A percentile compares a stretch with the other conserved stretches of the same genome.
Conservation (phyloP, 1,140 invertebrate genomes). For the Venturia canescens region DNA sequence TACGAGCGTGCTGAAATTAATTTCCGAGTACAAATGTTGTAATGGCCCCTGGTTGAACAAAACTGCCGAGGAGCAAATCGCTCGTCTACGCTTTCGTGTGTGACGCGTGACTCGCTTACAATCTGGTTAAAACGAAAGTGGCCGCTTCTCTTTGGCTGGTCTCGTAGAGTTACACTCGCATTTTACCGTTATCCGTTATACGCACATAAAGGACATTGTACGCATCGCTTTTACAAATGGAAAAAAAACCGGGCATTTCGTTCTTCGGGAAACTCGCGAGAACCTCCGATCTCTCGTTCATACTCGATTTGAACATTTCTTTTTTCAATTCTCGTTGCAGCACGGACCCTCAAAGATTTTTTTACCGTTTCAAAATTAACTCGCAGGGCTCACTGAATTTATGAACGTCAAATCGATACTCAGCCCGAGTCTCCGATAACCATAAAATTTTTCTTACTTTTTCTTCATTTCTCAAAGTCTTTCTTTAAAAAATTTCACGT, state of each 20-base stretch:
- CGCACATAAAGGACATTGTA: not conserved
- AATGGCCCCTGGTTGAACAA: not conserved
- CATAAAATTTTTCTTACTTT: too few species aligned
- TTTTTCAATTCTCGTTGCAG: too few species aligned
- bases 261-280: not conserved
- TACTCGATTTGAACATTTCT: too few species aligned
- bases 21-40: too few species aligned
- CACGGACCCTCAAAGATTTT: too few species aligned
- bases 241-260: constrained; percentile 3
- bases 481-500: too few species aligned
- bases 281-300: not conserved
- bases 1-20: too few species aligned
- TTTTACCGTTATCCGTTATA: constrained; percentile 34
- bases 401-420: too few species aligned
- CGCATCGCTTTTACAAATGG: not conserved
- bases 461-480: too few species aligned
- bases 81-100: constrained; percentile 20
- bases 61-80: not conserved
- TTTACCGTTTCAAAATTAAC: too few species aligned
- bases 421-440: too few species aligned
- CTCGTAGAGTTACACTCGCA: not conserved
- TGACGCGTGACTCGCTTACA: constrained; percentile 22
- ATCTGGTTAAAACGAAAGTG: constrained; percentile 40
- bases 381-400: too few species aligned
- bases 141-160: constrained; percentile 2